Percentiles rank a stretch among this genome's conserved stretches.
Conservation (phyloP, 2,113 vertebrate genomes). For the Macrotis lagotis region DNA sequence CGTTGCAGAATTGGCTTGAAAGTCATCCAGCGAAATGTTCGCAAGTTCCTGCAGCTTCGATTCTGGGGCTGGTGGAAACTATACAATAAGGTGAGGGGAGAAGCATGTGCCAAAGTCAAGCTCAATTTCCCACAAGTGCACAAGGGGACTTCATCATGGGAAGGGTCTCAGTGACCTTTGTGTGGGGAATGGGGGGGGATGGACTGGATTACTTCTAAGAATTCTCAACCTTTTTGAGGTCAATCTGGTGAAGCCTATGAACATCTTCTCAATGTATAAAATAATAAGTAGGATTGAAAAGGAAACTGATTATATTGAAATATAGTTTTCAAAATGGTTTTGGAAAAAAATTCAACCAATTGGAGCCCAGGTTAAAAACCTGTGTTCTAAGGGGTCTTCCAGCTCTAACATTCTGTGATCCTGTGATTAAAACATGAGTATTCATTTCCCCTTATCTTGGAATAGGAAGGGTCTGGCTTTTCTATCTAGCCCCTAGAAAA, state of each 20-base stretch:
- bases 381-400: not conserved
- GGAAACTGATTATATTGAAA: not conserved
- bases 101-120: not conserved
- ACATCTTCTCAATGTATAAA: not conserved
- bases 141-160: not conserved
- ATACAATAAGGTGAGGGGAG: constrained; percentile 61
- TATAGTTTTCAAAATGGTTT: not conserved
- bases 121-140: not conserved
- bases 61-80: constrained; percentile 74
- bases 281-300: not conserved
- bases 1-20: constrained; percentile 55
- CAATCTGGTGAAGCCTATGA: not conserved
- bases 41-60: constrained; percentile 73
- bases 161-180: not conserved
- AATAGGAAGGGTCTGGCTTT: not conserved
- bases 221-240: not conserved
- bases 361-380: not conserved
- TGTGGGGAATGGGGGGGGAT: no score
- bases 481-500: not conserved
- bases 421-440: not conserved
- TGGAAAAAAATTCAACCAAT: not conserved
- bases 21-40: constrained; percentile 64
- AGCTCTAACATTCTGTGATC: not conserved
- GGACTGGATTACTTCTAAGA: not conserved
- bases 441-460: not conserved